phyloP scores from a whole-genome alignment of 92 coral and sea anemone species.

The Paramuricea clavata region DNA sequence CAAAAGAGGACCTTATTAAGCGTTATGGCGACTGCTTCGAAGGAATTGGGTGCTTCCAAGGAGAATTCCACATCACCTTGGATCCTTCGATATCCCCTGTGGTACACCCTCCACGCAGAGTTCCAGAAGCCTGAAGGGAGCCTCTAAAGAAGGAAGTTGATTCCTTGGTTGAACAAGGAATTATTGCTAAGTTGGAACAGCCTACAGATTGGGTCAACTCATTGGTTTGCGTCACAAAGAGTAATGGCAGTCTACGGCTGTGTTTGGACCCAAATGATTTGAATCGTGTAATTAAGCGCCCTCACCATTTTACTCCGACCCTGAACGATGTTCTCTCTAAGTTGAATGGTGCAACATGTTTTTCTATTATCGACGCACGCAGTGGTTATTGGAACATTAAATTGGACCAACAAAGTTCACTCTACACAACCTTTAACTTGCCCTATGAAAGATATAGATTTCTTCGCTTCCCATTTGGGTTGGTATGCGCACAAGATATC shows the following conservation, averaged over 20 bases:
- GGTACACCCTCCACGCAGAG: constrained; percentile 72
- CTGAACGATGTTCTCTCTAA: constrained; percentile 75
- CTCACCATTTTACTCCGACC: constrained; percentile 76
- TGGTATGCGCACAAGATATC: constrained; percentile 72
- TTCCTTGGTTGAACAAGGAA: constrained; percentile 71
- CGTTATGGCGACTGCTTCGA: constrained; percentile 63
- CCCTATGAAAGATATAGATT: constrained; percentile 74
- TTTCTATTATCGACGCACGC: constrained; percentile 72
- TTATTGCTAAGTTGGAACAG: constrained; percentile 66
- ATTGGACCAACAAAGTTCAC: constrained; percentile 66
- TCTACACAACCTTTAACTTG: constrained; percentile 73
- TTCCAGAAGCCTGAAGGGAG: constrained; percentile 73
- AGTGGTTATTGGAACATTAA: constrained; percentile 82
- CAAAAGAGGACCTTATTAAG: constrained; percentile 55
- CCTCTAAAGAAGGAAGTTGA: constrained; percentile 75
- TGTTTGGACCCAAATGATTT: constrained; percentile 77
- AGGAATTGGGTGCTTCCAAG: constrained; percentile 72
- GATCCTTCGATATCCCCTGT: constrained; percentile 71
- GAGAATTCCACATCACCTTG: constrained; percentile 69
- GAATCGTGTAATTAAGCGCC: constrained; percentile 71
- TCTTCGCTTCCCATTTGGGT: constrained; percentile 65
- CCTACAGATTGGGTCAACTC: constrained; percentile 83
- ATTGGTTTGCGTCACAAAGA: constrained; percentile 68
- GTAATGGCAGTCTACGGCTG: constrained; percentile 69
- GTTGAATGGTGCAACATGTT: constrained; percentile 73